These are phyloP conservation scores for Gnatocerus cornutus DNA, from an alignment of 2,888 invertebrate species.

Conservation along the genomic window DNA sequence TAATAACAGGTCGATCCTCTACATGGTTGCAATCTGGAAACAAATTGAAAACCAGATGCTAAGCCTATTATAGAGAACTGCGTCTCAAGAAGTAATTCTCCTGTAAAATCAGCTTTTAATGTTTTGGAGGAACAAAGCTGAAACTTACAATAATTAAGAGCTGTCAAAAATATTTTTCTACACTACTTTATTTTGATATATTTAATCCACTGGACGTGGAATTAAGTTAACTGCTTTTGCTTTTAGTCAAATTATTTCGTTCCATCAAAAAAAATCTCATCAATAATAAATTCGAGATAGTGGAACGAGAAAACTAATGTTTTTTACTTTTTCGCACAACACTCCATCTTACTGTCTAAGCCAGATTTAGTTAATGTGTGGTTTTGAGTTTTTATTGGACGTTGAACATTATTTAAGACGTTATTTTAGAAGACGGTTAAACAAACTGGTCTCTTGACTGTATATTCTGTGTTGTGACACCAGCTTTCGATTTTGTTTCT, in stretches of 20 bases:
- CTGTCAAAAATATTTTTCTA: too few relatives aligned
- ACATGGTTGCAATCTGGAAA: background rate
- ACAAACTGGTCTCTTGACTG: slow-evolving; percentile 29
- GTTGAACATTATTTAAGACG: slow-evolving; percentile 31
- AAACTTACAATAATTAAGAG: too few relatives aligned
- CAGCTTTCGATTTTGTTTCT: slow-evolving; percentile 28
- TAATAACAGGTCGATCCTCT: background rate
- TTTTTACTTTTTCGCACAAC: slow-evolving; percentile 2
- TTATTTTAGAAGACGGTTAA: slow-evolving; percentile 27
- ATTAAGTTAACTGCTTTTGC: background rate
- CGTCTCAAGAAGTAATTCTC: background rate
- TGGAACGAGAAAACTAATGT: slow-evolving; percentile 7
- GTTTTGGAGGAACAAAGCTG: background rate
- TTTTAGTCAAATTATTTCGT: background rate
- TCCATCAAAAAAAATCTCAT: slow-evolving; percentile 6
- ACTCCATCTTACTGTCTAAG: slow-evolving; percentile 15
- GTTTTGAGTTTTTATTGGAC: slow-evolving; percentile 34
- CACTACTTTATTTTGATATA: too few relatives aligned
- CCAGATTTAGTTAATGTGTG: slow-evolving; percentile 22
- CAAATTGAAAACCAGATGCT: background rate
- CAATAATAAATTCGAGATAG: slow-evolving; percentile 27
- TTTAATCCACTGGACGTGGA: too few relatives aligned
- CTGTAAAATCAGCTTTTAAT: background rate
- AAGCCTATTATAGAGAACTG: background rate
- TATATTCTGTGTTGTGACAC: slow-evolving; percentile 35